Conservation (phyloP, 2,888 invertebrate species). For the Eristalis arbustorum region DNA sequence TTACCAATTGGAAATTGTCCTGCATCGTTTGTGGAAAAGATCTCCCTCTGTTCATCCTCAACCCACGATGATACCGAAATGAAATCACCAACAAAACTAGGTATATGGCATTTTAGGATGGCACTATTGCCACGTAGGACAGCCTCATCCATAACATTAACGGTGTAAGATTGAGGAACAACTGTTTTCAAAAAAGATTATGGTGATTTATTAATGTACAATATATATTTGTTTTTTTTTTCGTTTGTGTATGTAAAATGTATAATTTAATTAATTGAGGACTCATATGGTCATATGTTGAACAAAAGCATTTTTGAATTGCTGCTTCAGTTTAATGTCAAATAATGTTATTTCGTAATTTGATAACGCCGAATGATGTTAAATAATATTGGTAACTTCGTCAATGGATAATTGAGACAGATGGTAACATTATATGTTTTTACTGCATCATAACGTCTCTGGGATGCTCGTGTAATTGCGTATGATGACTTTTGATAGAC, state of each 20-base stretch:
- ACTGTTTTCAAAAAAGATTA: slow-evolving; percentile 83
- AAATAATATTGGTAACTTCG: too few species aligned
- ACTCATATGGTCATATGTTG: too few species aligned
- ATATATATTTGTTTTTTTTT: slow-evolving; percentile 6
- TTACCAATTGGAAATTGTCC: slow-evolving; percentile 74
- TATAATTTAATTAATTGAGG: background rate
- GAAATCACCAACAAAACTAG: slow-evolving; percentile 95
- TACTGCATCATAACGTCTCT: too few species aligned
- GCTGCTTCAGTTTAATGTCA: too few species aligned
- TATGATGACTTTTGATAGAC: too few species aligned
- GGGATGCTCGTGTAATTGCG: too few species aligned
- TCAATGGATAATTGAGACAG: too few species aligned
- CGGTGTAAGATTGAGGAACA: slow-evolving; percentile 93
- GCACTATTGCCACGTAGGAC: slow-evolving; percentile 94
- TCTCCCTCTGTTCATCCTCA: slow-evolving; percentile 87
- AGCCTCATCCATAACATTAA: slow-evolving; percentile 96
- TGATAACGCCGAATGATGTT: too few species aligned
- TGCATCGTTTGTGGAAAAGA: slow-evolving; percentile 76
- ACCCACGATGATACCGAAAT: slow-evolving; percentile 92
- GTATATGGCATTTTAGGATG: slow-evolving; percentile 95
- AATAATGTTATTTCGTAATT: too few species aligned
- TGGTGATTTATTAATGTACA: slow-evolving; percentile 42
- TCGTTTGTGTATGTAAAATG: background rate
- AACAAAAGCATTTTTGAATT: too few species aligned
- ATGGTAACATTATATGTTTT: too few species aligned